These are phyloP conservation scores for Cyprinus carpio DNA, from an alignment of 2,113 vertebrate genomes.

Conservation along the genomic window DNA sequence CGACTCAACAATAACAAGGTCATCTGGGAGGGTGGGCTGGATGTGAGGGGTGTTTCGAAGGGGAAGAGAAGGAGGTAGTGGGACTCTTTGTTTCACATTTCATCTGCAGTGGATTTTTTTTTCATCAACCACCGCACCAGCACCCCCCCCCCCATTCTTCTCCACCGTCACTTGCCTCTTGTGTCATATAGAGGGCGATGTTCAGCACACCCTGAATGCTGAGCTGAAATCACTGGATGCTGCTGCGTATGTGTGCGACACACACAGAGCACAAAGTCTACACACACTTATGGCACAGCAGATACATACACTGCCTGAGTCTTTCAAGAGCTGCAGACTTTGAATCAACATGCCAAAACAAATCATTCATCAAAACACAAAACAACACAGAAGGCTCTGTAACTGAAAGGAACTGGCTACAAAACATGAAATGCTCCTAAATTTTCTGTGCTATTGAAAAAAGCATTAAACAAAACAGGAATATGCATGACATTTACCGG, in stretches of 20 bases:
- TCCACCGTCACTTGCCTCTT: slow-evolving; percentile 7
- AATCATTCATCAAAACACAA: background rate
- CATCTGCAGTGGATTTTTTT: slow-evolving; percentile 53
- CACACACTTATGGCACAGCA: background rate
- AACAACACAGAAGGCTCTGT: background rate
- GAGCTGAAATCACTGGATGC: background rate
- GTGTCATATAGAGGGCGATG: slow-evolving; percentile 50
- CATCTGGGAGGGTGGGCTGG: slow-evolving; percentile 46
- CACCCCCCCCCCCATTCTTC: background rate
- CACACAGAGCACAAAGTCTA: slow-evolving; percentile 1
- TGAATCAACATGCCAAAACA: slow-evolving; percentile 3
- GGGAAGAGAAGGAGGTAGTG: slow-evolving; percentile 33
- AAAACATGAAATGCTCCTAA: background rate
- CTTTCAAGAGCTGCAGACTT: background rate
- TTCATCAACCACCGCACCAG: slow-evolving; percentile 1
- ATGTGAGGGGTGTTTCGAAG: background rate
- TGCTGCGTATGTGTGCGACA: background rate
- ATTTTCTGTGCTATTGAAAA: background rate
- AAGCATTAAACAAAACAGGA: background rate
- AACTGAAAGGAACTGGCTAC: background rate
- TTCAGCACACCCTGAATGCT: background rate
- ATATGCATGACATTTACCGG: background rate
- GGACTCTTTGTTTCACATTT: slow-evolving; percentile 68
- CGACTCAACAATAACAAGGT: slow-evolving; percentile 63
- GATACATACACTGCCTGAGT: background rate